phyloP scores from a whole-genome alignment of 1,140 invertebrate genomes.

The Ceratosolen solmsi region DNA sequence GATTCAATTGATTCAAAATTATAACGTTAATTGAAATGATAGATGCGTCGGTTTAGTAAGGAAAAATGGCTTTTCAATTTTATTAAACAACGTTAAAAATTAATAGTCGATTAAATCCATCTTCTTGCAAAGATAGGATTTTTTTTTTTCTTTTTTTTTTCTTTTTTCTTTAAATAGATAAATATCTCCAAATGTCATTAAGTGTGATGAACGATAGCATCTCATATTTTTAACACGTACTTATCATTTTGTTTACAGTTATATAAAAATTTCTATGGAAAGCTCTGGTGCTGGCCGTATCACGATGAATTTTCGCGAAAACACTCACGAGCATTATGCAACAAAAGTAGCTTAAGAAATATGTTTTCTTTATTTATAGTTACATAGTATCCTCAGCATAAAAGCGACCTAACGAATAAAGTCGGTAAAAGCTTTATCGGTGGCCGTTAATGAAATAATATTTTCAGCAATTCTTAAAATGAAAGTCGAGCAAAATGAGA shows the following conservation, averaged over 20 bases:
- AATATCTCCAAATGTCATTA: neutral
- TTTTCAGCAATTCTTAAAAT: neutral
- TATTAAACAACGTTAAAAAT: no score
- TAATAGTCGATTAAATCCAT: no score
- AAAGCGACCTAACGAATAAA: slow-evolving; percentile 32
- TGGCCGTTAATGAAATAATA: neutral
- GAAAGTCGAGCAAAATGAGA: slow-evolving; percentile 20
- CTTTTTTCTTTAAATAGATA: no score
- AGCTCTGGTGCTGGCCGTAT: neutral
- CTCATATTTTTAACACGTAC: neutral
- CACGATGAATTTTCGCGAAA: slow-evolving; percentile 5
- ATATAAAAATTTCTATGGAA: neutral
- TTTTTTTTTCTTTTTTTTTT: no score
- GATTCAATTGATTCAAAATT: neutral
- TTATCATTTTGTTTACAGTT: neutral
- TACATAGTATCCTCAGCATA: neutral
- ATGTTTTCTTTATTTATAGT: neutral
- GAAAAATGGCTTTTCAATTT: neutral
- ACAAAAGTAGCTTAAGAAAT: neutral
- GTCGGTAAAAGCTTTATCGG: slow-evolving; percentile 25
- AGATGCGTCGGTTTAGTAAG: neutral
- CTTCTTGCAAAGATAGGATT: no score
- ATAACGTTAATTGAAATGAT: neutral
- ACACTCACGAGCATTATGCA: neutral
- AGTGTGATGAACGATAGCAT: no score